Evolutionary conservation across 2,888 invertebrate genomes (phyloP).

Genomic region (Drosophila neutralis): DNA sequence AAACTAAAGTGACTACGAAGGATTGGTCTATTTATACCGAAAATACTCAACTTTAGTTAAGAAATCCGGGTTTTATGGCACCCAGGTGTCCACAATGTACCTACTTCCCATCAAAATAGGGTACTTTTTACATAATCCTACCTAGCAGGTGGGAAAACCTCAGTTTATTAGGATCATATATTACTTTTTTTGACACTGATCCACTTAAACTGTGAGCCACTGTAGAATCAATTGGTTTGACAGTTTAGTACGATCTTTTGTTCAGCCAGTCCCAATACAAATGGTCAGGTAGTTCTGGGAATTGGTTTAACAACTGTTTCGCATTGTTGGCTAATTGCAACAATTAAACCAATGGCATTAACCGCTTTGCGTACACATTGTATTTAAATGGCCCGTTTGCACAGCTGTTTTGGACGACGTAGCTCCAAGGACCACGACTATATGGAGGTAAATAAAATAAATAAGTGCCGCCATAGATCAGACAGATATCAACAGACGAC

Average conservation of each 20-base stretch:
- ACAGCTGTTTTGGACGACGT: slow-evolving; percentile 55
- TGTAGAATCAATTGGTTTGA: slow-evolving; percentile 4
- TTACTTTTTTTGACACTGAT: too few species aligned
- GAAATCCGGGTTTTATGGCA: too few species aligned
- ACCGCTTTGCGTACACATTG: slow-evolving; percentile 34
- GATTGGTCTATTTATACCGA: too few species aligned
- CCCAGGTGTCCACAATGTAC: too few species aligned
- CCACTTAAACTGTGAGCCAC: too few species aligned
- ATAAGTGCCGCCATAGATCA: slow-evolving; percentile 25
- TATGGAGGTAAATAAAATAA: slow-evolving; percentile 7
- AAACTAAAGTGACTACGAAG: too few species aligned
- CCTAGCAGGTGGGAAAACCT: too few species aligned
- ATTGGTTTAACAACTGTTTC: slow-evolving; percentile 65
- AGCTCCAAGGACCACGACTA: slow-evolving; percentile 33
- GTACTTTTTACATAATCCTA: too few species aligned
- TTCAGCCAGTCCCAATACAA: slow-evolving; percentile 28
- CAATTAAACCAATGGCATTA: slow-evolving; percentile 52
- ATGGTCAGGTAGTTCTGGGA: slow-evolving; percentile 48
- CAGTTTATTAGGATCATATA: too few species aligned
- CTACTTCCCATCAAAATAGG: too few species aligned
- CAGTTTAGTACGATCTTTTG: slow-evolving; percentile 29
- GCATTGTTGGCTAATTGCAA: slow-evolving; percentile 59
- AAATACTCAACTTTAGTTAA: too few species aligned
- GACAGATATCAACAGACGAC: not conserved
- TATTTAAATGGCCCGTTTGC: slow-evolving; percentile 41